Base-by-base conservation (phyloP, 2,797 vertebrate genomes). In the Nyctibius grandis region DNA sequence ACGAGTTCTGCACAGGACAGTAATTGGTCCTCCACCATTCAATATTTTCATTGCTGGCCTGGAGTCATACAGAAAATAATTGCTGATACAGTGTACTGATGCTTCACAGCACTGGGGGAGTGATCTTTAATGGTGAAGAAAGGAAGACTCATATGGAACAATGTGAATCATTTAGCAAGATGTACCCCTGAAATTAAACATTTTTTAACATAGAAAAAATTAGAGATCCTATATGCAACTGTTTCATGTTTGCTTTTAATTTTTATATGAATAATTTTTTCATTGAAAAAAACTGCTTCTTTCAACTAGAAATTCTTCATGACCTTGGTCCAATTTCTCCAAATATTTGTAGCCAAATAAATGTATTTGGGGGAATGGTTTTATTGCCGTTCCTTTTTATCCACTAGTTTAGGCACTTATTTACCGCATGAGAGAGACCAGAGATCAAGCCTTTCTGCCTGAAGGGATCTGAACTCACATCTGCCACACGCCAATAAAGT, bases 371-470 rank as follows among this genome's bases (percentile, higher is more conserved):
- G n/a, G 47, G 31, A 91, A 89, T 15, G 40, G 3, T 42, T 23
- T 59, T 87, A 60, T n/a, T 63, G 73, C 9, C 7, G 21, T 79
- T 89, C 29, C 9, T 85, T 85, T 91, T 87, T 57, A 64, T 61
- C 68, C 72, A 74, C 47, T 48, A 64, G 26, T 36, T 87, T 57
- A 87, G 51, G 34, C 34, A 77, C 19, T 83, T 77, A 36, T 33
- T 74, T 75, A 40, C 45, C 2, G 8, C 65, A 80, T 47, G 68
- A 85, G 50, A 85, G 50, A 91, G n/a, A 93, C 40, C 36, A 82
- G 33, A 44, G 64, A 82, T 89, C 88, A 80, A 80, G 29, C 19
- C 53, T 91, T 92, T 87, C 86, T 94, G 72, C 89, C 93, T 93
- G 84, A 87, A 87, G 91, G 78, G 84, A 83, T 88, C 74, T 89